phyloP scores from a whole-genome alignment of 2,797 vertebrate species.

The Coregonus ussuriensis region DNA sequence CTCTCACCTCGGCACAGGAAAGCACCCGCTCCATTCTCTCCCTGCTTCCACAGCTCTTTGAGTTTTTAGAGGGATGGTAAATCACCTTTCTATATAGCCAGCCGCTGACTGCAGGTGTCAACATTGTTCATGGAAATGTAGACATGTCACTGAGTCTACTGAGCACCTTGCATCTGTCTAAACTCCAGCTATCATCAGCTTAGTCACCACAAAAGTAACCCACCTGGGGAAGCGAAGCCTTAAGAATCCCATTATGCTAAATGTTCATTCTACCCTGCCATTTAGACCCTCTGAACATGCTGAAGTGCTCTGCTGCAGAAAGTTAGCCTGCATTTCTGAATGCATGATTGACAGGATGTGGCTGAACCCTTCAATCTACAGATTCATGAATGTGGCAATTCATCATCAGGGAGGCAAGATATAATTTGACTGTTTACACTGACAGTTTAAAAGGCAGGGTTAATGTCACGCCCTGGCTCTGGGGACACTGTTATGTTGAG shows the following conservation, averaged over 20 bases:
- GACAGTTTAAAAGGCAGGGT: constrained; percentile 3
- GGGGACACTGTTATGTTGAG: no score
- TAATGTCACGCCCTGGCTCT: no score
- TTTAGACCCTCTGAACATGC: neutral
- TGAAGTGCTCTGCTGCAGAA: neutral
- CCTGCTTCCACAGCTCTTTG: constrained; percentile 46
- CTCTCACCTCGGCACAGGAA: constrained; percentile 53
- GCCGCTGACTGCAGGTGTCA: constrained; percentile 51
- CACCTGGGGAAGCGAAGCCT: neutral
- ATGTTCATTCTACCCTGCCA: neutral
- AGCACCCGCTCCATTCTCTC: constrained; percentile 16
- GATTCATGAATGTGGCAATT: neutral
- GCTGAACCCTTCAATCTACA: constrained; percentile 11
- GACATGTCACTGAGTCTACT: neutral
- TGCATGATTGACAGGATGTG: constrained; percentile 2
- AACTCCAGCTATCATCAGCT: neutral
- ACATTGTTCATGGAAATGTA: constrained; percentile 25
- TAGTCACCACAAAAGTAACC: neutral
- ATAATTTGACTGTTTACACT: constrained; percentile 9
- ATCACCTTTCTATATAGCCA: constrained; percentile 50
- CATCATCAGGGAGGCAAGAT: neutral
- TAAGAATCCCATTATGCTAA: neutral
- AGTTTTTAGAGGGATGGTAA: constrained; percentile 58
- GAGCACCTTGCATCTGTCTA: neutral
- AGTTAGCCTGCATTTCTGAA: neutral